A percentile compares a stretch with the other conserved stretches of the same genome.
Evolutionary conservation across 1,140 invertebrate genomes (phyloP).

Genomic region (Rhyacophila brunnea): DNA sequence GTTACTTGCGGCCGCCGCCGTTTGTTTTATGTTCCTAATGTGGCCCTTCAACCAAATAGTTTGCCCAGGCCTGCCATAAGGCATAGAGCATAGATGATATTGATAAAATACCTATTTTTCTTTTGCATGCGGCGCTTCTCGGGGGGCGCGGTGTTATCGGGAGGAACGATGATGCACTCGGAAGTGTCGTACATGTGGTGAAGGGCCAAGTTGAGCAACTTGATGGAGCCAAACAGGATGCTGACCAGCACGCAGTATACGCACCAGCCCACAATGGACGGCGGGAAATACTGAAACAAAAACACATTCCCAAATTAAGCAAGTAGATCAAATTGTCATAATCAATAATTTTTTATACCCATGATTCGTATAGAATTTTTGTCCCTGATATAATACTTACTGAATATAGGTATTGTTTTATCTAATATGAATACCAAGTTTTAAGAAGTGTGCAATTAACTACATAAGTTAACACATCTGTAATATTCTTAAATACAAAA

Average conservation of each 20-base stretch:
- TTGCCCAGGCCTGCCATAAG: no score
- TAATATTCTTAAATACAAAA: no score
- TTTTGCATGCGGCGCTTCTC: conserved; percentile 32
- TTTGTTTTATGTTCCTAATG: no score
- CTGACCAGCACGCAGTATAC: conserved; percentile 83
- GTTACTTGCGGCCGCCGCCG: no score
- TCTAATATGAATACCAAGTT: no score
- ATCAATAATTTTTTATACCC: neutral
- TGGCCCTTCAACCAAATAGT: no score
- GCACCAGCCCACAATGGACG: conserved; percentile 81
- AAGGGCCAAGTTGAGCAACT: conserved; percentile 86
- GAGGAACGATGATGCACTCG: conserved; percentile 68
- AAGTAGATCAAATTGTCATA: conserved; percentile 23
- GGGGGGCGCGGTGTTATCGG: conserved; percentile 29
- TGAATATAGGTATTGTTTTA: no score
- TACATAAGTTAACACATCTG: no score
- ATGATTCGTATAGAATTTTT: neutral
- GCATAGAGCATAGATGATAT: no score
- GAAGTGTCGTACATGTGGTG: conserved; percentile 96
- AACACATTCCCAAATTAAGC: no score
- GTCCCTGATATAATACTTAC: no score
- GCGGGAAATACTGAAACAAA: conserved; percentile 78
- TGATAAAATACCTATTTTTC: conserved; percentile 29
- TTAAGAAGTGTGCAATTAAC: no score
- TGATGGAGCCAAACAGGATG: conserved; percentile 78